Evolutionary conservation across 1,140 invertebrate genomes (phyloP), one percentile per base, ranked within the genome.

Genomic region (Xylocopa sonorina): DNA sequence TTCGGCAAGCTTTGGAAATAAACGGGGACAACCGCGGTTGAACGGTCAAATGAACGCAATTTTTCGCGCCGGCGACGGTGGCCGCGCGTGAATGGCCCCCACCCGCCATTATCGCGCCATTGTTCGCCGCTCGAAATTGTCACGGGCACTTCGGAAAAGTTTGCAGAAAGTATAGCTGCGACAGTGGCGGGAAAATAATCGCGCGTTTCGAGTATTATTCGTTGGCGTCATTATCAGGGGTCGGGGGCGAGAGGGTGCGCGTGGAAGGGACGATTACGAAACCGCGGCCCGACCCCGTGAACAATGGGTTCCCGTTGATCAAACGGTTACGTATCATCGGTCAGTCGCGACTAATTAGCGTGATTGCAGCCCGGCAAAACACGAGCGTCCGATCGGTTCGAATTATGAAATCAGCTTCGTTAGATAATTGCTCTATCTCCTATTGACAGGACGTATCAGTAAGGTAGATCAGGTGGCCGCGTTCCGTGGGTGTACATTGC

Each of bases 291-390:
- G 12, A 2, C 66, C n/a, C n/a, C 51, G 41, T 27, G 46, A 71
- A 72, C 76, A 78, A 71, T 62, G 67, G n/a, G 6, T 21, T 21
- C n/a, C 2, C 68, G 67, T 78, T 78, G 67, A 78, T 78, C 55
- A 78, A 72, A 72, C 68, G 76, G 76, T 78, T 72, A 78, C 76
- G 68, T 78, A 78, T 78, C 76, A 53, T 50, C 76, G 38, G n/a
- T n/a, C 34, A 16, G 67, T 50, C 29, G 57, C 38, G 29, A 50
- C 57, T 72, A 78, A 72, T 78, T 72, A 78, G 68, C 57, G 38
- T 51, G 68, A 78, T 78, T 72, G 76, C 57, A 58, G 34, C 16
- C n/a, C 21, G 27, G 27, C 34, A 29, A 71, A 78, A 72, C 24
- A 34, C 64, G 5, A 62, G 34, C 4, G 18, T 21, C 21, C 21